Evolutionary conservation across 2,888 invertebrate genomes (phyloP).

Genomic region (Calameuta idolon): DNA sequence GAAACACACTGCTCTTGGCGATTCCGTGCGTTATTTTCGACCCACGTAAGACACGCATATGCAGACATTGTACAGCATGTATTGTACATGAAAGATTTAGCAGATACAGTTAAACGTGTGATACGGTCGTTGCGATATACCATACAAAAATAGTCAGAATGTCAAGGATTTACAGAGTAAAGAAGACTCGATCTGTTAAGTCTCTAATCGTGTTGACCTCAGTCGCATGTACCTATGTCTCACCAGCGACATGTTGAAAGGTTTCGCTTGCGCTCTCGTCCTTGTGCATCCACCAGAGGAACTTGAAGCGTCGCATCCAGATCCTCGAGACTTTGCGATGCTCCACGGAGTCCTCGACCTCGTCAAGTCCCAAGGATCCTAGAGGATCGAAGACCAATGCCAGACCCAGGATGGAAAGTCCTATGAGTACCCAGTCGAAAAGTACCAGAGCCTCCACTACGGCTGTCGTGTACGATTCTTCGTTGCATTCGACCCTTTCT

Average conservation of each 20-base stretch:
- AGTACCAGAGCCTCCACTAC: conserved; percentile 83
- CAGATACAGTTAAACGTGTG: too few relatives aligned
- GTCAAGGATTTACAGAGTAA: background rate
- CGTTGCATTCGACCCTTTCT: conserved; percentile 76
- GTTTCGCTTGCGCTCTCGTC: conserved; percentile 84
- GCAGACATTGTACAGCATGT: too few relatives aligned
- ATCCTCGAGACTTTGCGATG: conserved; percentile 79
- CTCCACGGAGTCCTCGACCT: conserved; percentile 72
- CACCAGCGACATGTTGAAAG: conserved; percentile 83
- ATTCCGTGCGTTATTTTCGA: too few relatives aligned
- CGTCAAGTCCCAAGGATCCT: conserved; percentile 67
- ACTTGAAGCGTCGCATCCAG: conserved; percentile 81
- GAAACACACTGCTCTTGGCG: too few relatives aligned
- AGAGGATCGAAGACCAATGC: conserved; percentile 86
- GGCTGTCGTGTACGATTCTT: conserved; percentile 77
- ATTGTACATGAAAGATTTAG: too few relatives aligned
- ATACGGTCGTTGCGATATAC: too few relatives aligned
- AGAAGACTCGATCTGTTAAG: background rate
- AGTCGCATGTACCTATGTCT: conserved; percentile 63
- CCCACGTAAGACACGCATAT: too few relatives aligned
- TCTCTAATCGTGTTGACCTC: conserved; percentile 22
- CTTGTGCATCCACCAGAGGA: conserved; percentile 77
- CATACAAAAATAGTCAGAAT: background rate
- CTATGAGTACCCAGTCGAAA: conserved; percentile 85
- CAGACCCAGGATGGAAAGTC: conserved; percentile 79